Evolutionary conservation across 2,113 vertebrate species (phyloP), one percentile per base, ranked within the genome.

Genomic region (Eubucco bourcierii): DNA sequence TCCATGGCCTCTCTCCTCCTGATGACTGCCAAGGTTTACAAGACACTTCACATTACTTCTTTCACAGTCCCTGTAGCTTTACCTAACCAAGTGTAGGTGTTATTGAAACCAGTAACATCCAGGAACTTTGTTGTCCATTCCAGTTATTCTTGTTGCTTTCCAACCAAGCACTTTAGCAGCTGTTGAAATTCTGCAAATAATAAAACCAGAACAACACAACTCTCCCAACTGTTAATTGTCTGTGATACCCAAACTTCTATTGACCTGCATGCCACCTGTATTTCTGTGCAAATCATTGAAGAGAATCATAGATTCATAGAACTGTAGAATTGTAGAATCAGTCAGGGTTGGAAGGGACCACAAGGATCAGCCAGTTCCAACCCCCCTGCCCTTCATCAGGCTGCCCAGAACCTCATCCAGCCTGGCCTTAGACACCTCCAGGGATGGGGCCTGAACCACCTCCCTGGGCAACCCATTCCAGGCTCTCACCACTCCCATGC

Each of bases 171-270:
- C 73, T 78, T 78, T 17, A 55, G 37, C 33, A 58, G 24, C 25
- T 47, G 16, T 23, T 63, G 33, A 76, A 82, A 82, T 82, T 34
- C 55, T 68, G 44, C 55, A 79, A 85, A 58, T 59, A 73, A 29
- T 24, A 75, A 85, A 56, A 5, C 17, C 8, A 1, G 15, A 28
- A 18, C 33, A 20, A n/a, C 64, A 10, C 31, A 39, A 29, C 4
- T 2, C 2, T 6, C 12, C 4, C 31, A 6, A 6, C 31, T 72
- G 8, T 59, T 61, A 10, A 56, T 6, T 2, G 7, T 52, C 12
- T 79, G 37, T 58, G 47, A 58, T 39, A 61, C 18, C 16, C 33
- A 81, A 81, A 41, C 24, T 7, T 23, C 20, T 47, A 47, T 21
- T 47, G 47, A 47, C 28, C 47, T 64, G 10, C n/a, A 33, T 44